Evolutionary conservation across 2,113 vertebrate species (phyloP), one percentile per base, ranked within the genome.

Genomic region (Bagarius yarrelli): DNA sequence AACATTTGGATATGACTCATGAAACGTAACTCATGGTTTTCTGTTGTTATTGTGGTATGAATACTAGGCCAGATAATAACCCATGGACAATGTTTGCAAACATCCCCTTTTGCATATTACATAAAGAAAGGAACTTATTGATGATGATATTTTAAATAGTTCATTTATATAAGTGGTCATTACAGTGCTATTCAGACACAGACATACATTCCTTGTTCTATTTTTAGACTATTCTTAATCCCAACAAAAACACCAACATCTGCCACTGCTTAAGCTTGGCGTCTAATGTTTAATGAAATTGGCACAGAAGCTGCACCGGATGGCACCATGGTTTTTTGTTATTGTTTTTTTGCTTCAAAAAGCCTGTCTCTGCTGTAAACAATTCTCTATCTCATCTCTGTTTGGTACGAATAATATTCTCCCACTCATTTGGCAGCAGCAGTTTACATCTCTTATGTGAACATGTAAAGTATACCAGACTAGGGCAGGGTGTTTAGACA

Each of bases 201-300:
- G 83, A 80, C 12, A 18, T 66, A 76, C 63, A 80, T 76, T 78
- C 83, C 85, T 86, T 85, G 83, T 89, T 89, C 50, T 89, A 84
- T 89, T 87, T 87, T 78, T 86, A 76, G 78, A 88, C 77, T 78
- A 81, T 71, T 74, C 2, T 83, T 84, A 78, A 87, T 85, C 81
- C 30, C 61, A 61, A 83, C 82, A 78, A 84, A 80, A 85, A 57
- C 59, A 83, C 32, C 88, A 89, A 93, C 93, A 93, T 94, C 93
- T 93, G 93, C 76, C 88, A 85, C 84, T 88, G 83, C 91, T 94
- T 94, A 91, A 40, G 84, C 83, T 72, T 87, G 92, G 91, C 92
- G 91, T 94, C 92, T 89, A 89, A 84, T 88, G 27, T 84, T 86
- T 89, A 93, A 92, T 91, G 88, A 92, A 91, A 55, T 81, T 21